Conservation (phyloP, 2,797 vertebrate genomes). For the Oryzias dopingdopingensis region DNA sequence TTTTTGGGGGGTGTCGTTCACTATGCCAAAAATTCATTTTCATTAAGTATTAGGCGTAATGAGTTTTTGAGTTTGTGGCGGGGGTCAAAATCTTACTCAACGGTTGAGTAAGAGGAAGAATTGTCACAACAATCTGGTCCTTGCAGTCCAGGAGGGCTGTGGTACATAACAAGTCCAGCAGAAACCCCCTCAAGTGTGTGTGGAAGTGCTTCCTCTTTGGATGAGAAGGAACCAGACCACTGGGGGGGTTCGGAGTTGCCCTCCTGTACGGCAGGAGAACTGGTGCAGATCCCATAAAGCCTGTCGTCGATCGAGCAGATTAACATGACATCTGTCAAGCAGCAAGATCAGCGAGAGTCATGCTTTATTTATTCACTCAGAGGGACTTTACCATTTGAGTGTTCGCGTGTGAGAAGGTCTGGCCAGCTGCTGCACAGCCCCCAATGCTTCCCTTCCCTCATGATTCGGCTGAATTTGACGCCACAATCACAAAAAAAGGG, state of each 20-base stretch:
- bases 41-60: too few species aligned
- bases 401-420: conserved; percentile 13
- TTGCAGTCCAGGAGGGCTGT: not conserved
- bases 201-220: too few species aligned
- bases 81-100: too few species aligned
- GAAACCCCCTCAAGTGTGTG: too few species aligned
- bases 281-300: conserved; percentile 38
- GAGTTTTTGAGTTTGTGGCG: too few species aligned
- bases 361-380: conserved; percentile 70
- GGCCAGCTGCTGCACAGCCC: conserved; percentile 44
- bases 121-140: too few species aligned
- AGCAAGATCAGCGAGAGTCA: conserved; percentile 61
- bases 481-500: conserved; percentile 47
- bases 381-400: conserved; percentile 40
- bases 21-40: too few species aligned
- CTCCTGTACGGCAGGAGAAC: conserved; percentile 23
- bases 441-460: conserved; percentile 31
- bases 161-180: too few species aligned
- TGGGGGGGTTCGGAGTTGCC: conserved; percentile 13
- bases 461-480: conserved; percentile 66
- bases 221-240: too few species aligned
- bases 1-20: too few species aligned
- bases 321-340: conserved; percentile 76
- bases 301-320: conserved; percentile 67
- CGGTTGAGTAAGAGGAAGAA: too few species aligned